Base-by-base conservation (phyloP, 2,888 invertebrate genomes). In the Dolichomitus sp. region DNA sequence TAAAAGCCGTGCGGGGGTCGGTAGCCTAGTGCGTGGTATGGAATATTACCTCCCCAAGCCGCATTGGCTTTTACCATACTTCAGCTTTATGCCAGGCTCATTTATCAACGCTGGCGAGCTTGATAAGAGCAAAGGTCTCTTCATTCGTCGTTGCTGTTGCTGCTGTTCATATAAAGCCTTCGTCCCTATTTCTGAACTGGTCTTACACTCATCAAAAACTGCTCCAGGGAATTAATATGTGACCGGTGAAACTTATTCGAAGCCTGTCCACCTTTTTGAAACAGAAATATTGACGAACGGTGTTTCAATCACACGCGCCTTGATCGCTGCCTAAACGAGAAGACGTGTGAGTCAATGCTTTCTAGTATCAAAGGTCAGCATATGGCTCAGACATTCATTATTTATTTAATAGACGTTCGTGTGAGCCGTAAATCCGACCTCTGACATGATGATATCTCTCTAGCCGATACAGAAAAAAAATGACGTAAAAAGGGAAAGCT, bases 61-160 rank as follows among this genome's bases (percentile, higher is more conserved):
- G 86, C 85, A 84, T 86, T 87, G 84, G 92, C 92, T 92, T 93
- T 92, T 92, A 91, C 89, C 91, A 91, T 92, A 92, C 92, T 93
- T 91, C 88, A 90, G 90, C 91, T 91, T 92, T 91, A 89, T 91
- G 86, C 87, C 85, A 88, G 87, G 87, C 90, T 92, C 92, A 91
- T 92, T 92, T 92, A 92, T 93, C 93, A 93, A 92, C 92, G 91
- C 69, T 77, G 72, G 14, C 87, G 85, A 14, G 45, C 59, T 61
- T 33, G 59, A 48, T 57, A 72, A 76, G 54, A 54, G 76, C 72
- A 50, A 69, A 63, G 40, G 42, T 77, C 45, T 61, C 61, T 30
- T 42, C 30, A 27, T 27, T 61, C 50, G 48, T 54, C 11, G 33
- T 30, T 66, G 19, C 54, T 14, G 63, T 57, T 76, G 63, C 63